Evolutionary conservation across 2,113 vertebrate species (phyloP).

Genomic region (Acinonyx jubatus): DNA sequence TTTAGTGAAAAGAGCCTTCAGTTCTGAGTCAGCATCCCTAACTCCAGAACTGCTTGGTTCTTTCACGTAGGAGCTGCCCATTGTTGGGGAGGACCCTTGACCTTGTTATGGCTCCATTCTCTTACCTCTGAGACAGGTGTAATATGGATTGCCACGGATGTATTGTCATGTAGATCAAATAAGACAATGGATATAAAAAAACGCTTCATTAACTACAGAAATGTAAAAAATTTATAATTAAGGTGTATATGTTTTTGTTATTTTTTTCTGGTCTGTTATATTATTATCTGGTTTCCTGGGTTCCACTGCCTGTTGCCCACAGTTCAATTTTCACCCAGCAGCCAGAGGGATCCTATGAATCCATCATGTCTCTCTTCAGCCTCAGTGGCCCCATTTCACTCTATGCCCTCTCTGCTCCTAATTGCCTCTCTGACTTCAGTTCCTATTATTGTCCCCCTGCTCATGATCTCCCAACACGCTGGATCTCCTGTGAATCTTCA

Average conservation of each 20-base stretch:
- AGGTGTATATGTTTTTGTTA: background rate
- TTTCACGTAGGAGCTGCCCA: background rate
- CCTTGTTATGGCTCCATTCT: background rate
- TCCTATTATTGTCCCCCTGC: background rate
- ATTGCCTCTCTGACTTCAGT: background rate
- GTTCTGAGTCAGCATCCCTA: background rate
- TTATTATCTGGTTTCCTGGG: background rate
- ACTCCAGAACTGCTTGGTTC: background rate
- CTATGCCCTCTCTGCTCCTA: background rate
- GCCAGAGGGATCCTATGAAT: too few relatives aligned
- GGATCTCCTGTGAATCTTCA: background rate
- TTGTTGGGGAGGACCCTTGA: background rate
- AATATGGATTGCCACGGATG: background rate
- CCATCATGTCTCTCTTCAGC: rapidly evolving
- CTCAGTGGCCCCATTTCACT: background rate
- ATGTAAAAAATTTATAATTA: background rate
- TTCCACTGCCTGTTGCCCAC: background rate
- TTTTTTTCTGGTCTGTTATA: background rate
- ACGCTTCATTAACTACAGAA: background rate
- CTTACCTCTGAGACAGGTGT: background rate
- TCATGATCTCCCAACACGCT: background rate
- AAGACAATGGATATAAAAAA: background rate
- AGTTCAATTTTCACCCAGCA: background rate
- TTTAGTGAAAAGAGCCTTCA: background rate
- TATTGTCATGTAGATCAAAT: background rate